A percentile compares a stretch with the other conserved stretches of the same genome.
phyloP scores from a whole-genome alignment of 2,797 vertebrate species.

The Acipenser ruthenus region DNA sequence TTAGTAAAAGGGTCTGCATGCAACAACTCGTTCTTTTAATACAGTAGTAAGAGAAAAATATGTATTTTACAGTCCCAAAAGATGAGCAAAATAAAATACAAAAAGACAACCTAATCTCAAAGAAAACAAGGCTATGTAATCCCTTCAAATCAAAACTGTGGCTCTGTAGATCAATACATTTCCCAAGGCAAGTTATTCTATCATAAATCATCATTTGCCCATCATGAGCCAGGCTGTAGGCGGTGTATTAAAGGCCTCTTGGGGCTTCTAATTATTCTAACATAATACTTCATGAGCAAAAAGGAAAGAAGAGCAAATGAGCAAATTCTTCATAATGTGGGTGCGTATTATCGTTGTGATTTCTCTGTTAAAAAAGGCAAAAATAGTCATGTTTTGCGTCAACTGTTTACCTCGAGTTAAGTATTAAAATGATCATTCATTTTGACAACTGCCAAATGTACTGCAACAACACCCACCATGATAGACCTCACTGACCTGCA shows the following conservation, averaged over 20 bases:
- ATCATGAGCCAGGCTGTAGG: conserved; percentile 11
- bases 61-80: conserved; percentile 1
- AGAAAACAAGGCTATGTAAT: background rate
- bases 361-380: too few species aligned
- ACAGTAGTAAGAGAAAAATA: background rate
- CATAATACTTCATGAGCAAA: conserved; percentile 1
- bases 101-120: background rate
- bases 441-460: too few species aligned
- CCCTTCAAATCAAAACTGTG: conserved; percentile 1
- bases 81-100: conserved; percentile 25
- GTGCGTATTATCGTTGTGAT: background rate
- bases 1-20: background rate
- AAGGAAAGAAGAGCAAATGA: conserved; percentile 1
- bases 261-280: conserved; percentile 6
- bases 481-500: too few species aligned
- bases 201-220: conserved; percentile 58
- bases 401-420: too few species aligned
- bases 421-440: too few species aligned
- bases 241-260: background rate
- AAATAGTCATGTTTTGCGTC: too few species aligned
- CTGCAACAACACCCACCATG: too few species aligned
- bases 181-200: conserved; percentile 38
- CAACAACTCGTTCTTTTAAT: background rate
- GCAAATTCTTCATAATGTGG: conserved; percentile 1
- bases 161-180: conserved; percentile 50